Evolutionary conservation across 2,113 vertebrate species (phyloP).

Genomic region (Gulo gulo): DNA sequence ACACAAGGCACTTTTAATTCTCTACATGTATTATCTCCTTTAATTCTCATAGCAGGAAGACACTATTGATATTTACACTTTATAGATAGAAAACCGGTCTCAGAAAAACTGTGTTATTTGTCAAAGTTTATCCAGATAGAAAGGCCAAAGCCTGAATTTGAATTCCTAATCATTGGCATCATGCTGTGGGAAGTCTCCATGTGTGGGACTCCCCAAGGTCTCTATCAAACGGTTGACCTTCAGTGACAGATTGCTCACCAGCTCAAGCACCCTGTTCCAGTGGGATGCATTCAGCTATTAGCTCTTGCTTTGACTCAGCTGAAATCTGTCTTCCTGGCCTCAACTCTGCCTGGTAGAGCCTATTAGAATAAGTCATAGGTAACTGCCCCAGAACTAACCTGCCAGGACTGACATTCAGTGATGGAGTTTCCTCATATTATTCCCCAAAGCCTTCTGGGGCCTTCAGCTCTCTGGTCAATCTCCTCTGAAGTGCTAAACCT

Average conservation of each 20-base stretch:
- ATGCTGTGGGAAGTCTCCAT: not conserved
- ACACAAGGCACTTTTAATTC: not conserved
- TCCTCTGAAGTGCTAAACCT: not conserved
- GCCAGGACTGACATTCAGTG: not conserved
- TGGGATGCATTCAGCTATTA: not conserved
- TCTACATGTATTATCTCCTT: not conserved
- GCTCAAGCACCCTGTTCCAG: not conserved
- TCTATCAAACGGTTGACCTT: not conserved
- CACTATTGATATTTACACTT: not conserved
- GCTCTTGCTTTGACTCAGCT: not conserved
- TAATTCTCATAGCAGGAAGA: not conserved
- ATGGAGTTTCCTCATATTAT: not conserved
- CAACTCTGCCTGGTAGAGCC: not conserved
- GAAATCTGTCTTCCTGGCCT: not conserved
- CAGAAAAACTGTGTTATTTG: not conserved
- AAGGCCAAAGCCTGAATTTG: not conserved
- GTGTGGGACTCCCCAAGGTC: not conserved
- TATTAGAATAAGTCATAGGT: not conserved
- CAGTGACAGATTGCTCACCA: not conserved
- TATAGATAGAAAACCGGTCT: not conserved
- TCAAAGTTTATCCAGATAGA: not conserved
- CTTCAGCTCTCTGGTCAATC: not conserved
- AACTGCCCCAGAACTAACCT: not conserved
- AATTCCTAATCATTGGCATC: not conserved
- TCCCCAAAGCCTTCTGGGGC: not conserved